Conservation (phyloP, 2,797 vertebrate species). For the Thaleichthys pacificus region DNA sequence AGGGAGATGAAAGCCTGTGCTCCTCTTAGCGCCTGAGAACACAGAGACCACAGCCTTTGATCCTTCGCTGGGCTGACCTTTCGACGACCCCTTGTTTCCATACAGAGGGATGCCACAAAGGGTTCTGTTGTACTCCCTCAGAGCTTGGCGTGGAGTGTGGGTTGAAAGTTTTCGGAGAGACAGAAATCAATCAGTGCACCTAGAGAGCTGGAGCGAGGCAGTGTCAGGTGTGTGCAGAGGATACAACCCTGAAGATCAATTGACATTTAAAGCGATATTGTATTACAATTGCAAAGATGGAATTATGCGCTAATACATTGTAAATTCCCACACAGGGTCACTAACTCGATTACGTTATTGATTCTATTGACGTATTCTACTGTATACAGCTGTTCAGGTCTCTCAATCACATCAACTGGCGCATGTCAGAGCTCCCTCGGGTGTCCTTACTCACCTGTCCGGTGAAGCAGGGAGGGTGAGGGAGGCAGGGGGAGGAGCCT, state of each 20-base stretch:
- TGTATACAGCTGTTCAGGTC: background rate
- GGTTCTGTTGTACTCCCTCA: constrained; percentile 62
- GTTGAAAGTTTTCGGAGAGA: constrained; percentile 20
- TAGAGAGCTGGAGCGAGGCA: constrained; percentile 12
- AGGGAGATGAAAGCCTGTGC: constrained; percentile 68
- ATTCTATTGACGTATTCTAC: too few species aligned
- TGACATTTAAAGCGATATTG: too few species aligned
- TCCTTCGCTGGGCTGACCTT: constrained; percentile 71
- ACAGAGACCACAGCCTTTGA: constrained; percentile 62
- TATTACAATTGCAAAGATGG: too few species aligned
- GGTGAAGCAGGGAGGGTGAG: background rate
- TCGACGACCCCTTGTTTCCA: constrained; percentile 63
- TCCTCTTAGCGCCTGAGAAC: constrained; percentile 61
- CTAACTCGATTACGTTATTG: too few species aligned
- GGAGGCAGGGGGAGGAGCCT: background rate
- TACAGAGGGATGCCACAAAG: constrained; percentile 46
- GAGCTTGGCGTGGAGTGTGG: constrained; percentile 50
- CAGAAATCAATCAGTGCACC: constrained; percentile 20
- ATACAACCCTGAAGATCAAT: background rate
- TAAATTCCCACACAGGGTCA: too few species aligned
- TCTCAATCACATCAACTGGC: background rate
- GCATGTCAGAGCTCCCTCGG: background rate
- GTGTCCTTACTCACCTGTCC: background rate
- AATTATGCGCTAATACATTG: too few species aligned
- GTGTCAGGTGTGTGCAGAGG: constrained; percentile 3